Base-by-base conservation (phyloP, 2,113 vertebrate species). In the Elephantulus edwardii region DNA sequence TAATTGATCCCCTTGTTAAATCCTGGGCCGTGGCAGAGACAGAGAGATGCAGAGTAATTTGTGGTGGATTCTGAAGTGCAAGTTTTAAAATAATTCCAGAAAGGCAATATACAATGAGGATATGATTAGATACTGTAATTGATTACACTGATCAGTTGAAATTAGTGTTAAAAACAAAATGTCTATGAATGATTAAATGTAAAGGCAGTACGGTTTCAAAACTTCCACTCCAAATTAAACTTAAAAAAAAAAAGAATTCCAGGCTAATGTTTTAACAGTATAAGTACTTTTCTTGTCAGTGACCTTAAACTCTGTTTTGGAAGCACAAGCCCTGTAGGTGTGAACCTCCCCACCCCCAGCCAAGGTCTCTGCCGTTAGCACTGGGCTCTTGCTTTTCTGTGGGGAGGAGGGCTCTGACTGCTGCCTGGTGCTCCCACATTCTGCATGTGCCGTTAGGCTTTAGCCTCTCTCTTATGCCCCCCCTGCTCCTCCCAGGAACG, bases 401-500 rank as follows among this genome's bases (percentile, higher is more conserved):
- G 44, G 44, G 30, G n/a, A 50, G 10, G 22, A 8, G 71, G 4
- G n/a, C 76, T 74, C 71, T 72, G 10, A 22, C 10, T 26, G 24
- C 40, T 33, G 2, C 3, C 10, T 4, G 2, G 1, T 42, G 17
- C 35, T 12, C 24, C 7, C 5, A 5, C 8, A 22, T 3, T 10
- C 26, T 7, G 30, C 5, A 12, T 12, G 12, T 3, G 0, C 7
- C 1, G 26, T 42, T 19, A 70, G 8, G 17, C 11, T 9, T 60
- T n/a, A n/a, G n/a, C 24, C 58, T 66, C 26, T 4, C 5, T 22
- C 0, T 13, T 0, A 3, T n/a, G 6, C 12, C 8, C 3, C 22
- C 54, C 54, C 26, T 76, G 24, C 3, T 58, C 81, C 90, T 42
- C 78, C 83, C 79, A 89, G 99, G 96, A 99, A 99, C 0, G 97